Conservation (phyloP, 1,140 invertebrate species). For the Achroia grisella region DNA sequence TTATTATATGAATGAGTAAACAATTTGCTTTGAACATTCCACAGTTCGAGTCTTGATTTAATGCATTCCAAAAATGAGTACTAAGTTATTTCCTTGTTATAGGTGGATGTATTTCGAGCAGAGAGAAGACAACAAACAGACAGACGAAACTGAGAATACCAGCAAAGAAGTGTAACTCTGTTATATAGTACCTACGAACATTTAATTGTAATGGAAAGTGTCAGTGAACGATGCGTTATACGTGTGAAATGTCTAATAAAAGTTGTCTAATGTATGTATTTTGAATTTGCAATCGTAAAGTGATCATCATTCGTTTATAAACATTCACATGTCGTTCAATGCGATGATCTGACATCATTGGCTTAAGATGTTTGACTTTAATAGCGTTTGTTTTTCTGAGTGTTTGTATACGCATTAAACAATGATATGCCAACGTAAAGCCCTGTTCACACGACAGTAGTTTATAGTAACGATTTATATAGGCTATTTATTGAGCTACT, state of each 20-base stretch:
- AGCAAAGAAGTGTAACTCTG: conserved; percentile 42
- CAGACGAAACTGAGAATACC: conserved; percentile 47
- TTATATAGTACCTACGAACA: background rate
- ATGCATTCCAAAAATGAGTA: no score
- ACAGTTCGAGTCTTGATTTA: no score
- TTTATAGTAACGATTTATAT: no score
- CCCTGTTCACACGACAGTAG: no score
- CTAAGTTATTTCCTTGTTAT: conserved; percentile 16
- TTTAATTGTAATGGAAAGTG: conserved; percentile 27
- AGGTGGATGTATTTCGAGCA: conserved; percentile 67
- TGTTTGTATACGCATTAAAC: conserved; percentile 41
- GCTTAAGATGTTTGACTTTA: conserved; percentile 24
- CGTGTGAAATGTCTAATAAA: conserved; percentile 26
- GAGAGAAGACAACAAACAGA: conserved; percentile 40
- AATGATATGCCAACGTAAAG: conserved; percentile 52
- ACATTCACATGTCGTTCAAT: background rate
- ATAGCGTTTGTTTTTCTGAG: conserved; percentile 30
- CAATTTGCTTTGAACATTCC: no score
- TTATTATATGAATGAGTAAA: no score
- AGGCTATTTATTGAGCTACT: no score
- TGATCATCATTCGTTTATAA: background rate
- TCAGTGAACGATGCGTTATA: conserved; percentile 17
- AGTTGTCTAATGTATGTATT: conserved; percentile 7
- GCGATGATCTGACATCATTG: conserved; percentile 7
- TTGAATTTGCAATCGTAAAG: conserved; percentile 10